These are phyloP conservation scores for Cebidichthys violaceus DNA, from an alignment of 2,113 vertebrate species.

Conservation along the genomic window DNA sequence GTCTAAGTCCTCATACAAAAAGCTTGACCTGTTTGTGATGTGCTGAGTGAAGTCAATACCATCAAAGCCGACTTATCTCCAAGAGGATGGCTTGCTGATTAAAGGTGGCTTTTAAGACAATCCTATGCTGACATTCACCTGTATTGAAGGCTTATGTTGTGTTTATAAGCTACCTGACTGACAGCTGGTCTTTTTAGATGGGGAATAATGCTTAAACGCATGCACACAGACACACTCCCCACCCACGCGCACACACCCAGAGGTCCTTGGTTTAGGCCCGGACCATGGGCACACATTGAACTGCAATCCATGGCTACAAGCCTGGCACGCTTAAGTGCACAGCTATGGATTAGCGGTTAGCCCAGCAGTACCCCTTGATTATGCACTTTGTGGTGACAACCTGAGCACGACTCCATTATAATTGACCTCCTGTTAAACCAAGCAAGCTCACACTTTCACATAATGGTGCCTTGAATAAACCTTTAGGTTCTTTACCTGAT, in stretches of 20 bases:
- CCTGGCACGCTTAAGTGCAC: conserved; percentile 69
- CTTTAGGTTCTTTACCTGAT: conserved; percentile 69
- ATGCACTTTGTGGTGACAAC: conserved; percentile 70
- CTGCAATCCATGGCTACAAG: conserved; percentile 51
- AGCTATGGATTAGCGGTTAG: conserved; percentile 76
- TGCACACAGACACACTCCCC: not conserved
- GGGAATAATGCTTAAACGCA: conserved; percentile 2
- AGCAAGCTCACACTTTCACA: conserved; percentile 59
- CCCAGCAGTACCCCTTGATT: conserved; percentile 69
- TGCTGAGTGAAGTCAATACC: conserved; percentile 68
- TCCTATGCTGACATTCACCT: conserved; percentile 74
- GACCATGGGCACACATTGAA: conserved; percentile 49
- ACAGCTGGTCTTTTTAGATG: conserved; percentile 44
- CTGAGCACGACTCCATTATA: conserved; percentile 74
- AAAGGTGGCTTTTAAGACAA: conserved; percentile 75
- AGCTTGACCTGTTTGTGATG: conserved; percentile 59
- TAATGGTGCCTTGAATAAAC: conserved; percentile 68
- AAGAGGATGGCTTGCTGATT: conserved; percentile 68
- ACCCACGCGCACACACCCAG: not conserved
- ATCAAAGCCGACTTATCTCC: conserved; percentile 59
- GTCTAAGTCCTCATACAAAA: conserved; percentile 58
- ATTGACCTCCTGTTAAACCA: conserved; percentile 72
- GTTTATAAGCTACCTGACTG: conserved; percentile 70
- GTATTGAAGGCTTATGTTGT: conserved; percentile 72
- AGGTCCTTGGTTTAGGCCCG: conserved; percentile 41